Conservation (phyloP, 2,797 vertebrate species). For the Tragopan temminckii region DNA sequence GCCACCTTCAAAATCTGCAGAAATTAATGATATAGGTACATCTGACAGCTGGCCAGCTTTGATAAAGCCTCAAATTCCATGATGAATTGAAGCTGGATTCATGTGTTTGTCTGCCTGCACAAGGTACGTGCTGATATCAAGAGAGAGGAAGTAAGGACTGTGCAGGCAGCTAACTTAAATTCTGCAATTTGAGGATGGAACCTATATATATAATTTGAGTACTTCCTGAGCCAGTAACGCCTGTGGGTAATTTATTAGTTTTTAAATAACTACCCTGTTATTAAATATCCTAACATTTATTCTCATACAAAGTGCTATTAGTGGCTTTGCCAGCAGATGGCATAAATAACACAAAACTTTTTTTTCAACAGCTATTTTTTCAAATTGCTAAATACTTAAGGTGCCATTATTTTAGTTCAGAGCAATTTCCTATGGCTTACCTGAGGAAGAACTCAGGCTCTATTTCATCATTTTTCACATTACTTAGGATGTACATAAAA, state of each 20-base stretch:
- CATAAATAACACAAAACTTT: background rate
- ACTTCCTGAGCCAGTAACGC: background rate
- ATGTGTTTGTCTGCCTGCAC: background rate
- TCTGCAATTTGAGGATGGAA: background rate
- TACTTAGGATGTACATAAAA: background rate
- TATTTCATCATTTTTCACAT: background rate
- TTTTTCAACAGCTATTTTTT: background rate
- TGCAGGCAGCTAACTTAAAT: background rate
- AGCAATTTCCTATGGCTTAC: background rate
- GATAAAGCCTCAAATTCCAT: background rate
- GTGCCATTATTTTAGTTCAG: background rate
- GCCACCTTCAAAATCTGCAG: background rate
- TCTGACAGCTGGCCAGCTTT: background rate
- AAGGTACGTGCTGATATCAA: background rate
- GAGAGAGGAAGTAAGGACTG: background rate
- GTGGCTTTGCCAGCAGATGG: conserved; percentile 63
- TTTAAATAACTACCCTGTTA: background rate
- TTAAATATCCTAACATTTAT: background rate
- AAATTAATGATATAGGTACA: background rate
- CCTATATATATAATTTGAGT: fast-evolving
- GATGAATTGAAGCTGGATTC: background rate
- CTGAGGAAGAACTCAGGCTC: background rate
- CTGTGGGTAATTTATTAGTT: background rate
- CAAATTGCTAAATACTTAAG: background rate
- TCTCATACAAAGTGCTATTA: background rate